phyloP scores from a whole-genome alignment of 2,113 vertebrate species.

The Zosterops borbonicus region DNA sequence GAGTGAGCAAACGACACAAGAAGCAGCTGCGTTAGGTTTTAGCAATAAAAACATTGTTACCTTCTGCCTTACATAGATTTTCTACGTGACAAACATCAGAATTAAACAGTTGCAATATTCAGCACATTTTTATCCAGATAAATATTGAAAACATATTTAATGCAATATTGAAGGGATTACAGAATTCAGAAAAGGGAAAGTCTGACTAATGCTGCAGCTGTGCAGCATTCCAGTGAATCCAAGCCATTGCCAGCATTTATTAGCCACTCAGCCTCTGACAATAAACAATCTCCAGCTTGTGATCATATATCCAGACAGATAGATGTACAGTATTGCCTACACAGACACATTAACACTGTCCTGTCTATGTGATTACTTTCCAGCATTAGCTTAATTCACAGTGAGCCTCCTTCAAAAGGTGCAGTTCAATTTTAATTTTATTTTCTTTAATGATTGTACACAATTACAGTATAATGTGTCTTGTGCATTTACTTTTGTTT shows the following conservation, averaged over 20 bases:
- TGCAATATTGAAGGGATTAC: slow-evolving; percentile 79
- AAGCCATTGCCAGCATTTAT: slow-evolving; percentile 70
- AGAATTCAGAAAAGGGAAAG: slow-evolving; percentile 76
- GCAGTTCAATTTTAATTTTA: background rate
- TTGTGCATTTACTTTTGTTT: background rate
- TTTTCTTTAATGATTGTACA: background rate
- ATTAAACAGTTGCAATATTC: slow-evolving; percentile 76
- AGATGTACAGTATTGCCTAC: slow-evolving; percentile 17
- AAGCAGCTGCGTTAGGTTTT: background rate
- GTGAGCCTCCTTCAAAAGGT: background rate
- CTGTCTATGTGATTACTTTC: background rate
- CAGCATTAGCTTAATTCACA: background rate
- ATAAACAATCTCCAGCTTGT: slow-evolving; percentile 66
- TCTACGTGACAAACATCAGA: slow-evolving; percentile 66
- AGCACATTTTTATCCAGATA: slow-evolving; percentile 78
- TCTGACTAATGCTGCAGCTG: slow-evolving; percentile 77
- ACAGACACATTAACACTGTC: slow-evolving; percentile 11
- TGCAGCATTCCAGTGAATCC: slow-evolving; percentile 64
- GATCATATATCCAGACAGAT: slow-evolving; percentile 42
- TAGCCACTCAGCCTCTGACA: slow-evolving; percentile 70
- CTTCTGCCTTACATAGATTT: slow-evolving; percentile 65
- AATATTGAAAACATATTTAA: slow-evolving; percentile 83
- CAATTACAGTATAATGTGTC: background rate
- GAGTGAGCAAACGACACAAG: background rate
- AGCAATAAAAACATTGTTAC: slow-evolving; percentile 46